These are phyloP conservation scores for Orcinus orca DNA, from an alignment of 2,113 vertebrate species.

Conservation along the genomic window DNA sequence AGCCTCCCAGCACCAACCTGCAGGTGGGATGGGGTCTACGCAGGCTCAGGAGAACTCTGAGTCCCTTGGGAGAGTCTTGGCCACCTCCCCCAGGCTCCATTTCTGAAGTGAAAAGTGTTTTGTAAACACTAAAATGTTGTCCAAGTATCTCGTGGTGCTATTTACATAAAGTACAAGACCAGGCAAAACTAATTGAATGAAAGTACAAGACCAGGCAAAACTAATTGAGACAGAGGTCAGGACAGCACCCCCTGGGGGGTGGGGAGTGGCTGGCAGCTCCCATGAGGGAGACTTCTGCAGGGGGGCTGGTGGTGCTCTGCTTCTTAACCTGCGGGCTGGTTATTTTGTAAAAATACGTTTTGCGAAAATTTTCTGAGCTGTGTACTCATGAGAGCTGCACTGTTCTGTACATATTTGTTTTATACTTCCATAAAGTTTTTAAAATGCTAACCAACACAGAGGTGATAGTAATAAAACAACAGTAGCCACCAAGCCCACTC, in stretches of 20 bases:
- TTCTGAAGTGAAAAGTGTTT: neutral
- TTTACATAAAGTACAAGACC: neutral
- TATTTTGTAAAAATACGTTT: neutral
- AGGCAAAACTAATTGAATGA: neutral
- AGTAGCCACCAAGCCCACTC: neutral
- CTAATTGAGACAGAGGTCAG: neutral
- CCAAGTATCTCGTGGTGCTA: neutral
- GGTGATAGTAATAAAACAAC: too few species aligned
- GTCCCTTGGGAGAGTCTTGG: too few species aligned
- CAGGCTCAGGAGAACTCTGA: neutral
- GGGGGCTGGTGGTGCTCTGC: neutral
- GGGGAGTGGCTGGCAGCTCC: neutral
- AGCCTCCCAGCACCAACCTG: neutral
- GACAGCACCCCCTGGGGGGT: rapidly evolving
- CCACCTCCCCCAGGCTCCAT: neutral
- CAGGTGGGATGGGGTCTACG: neutral
- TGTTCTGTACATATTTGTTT: neutral
- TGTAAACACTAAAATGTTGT: neutral
- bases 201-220: neutral
- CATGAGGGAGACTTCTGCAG: rapidly evolving
- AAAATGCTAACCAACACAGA: neutral
- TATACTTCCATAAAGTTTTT: neutral
- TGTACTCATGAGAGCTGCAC: neutral
- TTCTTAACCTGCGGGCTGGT: neutral
- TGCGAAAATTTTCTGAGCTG: neutral